Conservation (phyloP, 2,888 invertebrate genomes). For the Rosalia funebris region DNA sequence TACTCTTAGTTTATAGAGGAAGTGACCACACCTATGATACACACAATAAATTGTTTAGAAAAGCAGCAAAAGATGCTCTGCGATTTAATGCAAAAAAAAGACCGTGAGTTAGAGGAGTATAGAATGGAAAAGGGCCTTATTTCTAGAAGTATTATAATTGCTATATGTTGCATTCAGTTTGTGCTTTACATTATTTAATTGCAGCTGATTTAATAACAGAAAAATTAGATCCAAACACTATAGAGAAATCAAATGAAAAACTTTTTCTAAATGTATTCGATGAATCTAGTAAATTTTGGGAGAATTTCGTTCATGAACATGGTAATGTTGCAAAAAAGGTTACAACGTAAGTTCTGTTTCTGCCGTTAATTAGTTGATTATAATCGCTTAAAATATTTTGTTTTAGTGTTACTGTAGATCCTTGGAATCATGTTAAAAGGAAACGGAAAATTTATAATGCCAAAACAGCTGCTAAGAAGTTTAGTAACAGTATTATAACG, state of each 20-base stretch:
- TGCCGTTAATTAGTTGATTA: background rate
- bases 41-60: conserved; percentile 64
- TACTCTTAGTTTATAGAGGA: conserved; percentile 49
- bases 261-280: conserved; percentile 50
- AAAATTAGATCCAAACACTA: conserved; percentile 51
- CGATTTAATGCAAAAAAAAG: conserved; percentile 65
- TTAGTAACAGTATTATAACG: background rate
- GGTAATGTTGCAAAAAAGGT: conserved; percentile 44
- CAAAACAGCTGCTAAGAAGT: conserved; percentile 33
- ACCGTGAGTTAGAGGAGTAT: conserved; percentile 68
- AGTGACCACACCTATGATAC: conserved; percentile 60
- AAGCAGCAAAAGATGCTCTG: conserved; percentile 64
- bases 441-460: conserved; percentile 39
- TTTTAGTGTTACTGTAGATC: conserved; percentile 41
- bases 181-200: conserved; percentile 34
- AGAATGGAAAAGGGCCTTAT: conserved; percentile 66
- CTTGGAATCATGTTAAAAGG: conserved; percentile 42
- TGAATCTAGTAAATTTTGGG: conserved; percentile 43
- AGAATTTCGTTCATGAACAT: conserved; percentile 45
- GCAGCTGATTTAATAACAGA: conserved; percentile 57
- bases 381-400: background rate
- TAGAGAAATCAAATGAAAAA: conserved; percentile 36
- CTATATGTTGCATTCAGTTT: background rate
- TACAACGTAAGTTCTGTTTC: conserved; percentile 39
- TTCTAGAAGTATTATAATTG: conserved; percentile 60